A percentile compares a stretch with the other conserved stretches of the same genome.
Conservation (phyloP, 2,888 invertebrate species). For the Netelia fuscicornis region DNA sequence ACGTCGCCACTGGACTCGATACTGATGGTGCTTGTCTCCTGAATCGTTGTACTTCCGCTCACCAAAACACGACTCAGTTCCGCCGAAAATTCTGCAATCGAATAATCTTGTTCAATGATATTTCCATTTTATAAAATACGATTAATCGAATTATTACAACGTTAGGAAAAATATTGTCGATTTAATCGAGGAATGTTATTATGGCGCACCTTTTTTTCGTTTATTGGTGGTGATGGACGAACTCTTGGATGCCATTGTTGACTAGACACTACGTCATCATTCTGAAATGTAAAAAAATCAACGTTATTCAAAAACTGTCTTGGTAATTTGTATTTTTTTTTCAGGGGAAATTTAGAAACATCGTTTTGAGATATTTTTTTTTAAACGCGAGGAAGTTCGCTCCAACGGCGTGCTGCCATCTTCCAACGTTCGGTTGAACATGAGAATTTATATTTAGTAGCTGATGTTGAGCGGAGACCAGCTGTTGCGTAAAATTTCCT, state of each 20-base stretch:
- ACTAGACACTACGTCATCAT: slow-evolving; percentile 78
- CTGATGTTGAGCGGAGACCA: slow-evolving; percentile 47
- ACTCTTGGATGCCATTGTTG: slow-evolving; percentile 77
- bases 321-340: no score
- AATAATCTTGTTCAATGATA: neutral
- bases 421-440: slow-evolving; percentile 54
- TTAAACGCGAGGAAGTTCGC: neutral
- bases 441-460: slow-evolving; percentile 62
- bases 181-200: neutral
- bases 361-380: neutral
- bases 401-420: slow-evolving; percentile 68
- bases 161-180: neutral
- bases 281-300: slow-evolving; percentile 73
- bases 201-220: slow-evolving; percentile 77
- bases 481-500: slow-evolving; percentile 23
- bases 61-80: slow-evolving; percentile 76
- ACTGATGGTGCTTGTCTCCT: slow-evolving; percentile 71
- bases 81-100: slow-evolving; percentile 74
- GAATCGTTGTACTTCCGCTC: slow-evolving; percentile 72
- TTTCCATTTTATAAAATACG: neutral
- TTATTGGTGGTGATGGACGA: slow-evolving; percentile 76
- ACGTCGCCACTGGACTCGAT: slow-evolving; percentile 70
- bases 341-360: no score
- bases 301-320: no score
- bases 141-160: neutral